Conservation (phyloP, 1,140 invertebrate species). For the Melanaphis sacchari region DNA sequence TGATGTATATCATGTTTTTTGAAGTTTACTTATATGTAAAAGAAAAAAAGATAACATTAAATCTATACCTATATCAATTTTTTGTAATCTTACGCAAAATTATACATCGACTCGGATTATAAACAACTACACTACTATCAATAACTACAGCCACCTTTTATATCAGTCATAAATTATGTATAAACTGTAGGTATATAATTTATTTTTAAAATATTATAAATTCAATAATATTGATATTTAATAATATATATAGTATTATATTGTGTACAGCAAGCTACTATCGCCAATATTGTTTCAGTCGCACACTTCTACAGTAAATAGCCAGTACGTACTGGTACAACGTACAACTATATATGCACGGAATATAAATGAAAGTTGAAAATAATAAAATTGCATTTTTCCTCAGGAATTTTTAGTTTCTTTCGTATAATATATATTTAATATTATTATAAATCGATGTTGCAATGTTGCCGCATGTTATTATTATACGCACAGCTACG, state of each 20-base stretch:
- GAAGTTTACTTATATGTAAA: not conserved
- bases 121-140: not conserved
- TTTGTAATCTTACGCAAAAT: not conserved
- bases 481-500: not conserved
- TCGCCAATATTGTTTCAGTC: not conserved
- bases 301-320: not conserved
- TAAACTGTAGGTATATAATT: not conserved
- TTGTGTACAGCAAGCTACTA: not conserved
- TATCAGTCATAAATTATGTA: not conserved
- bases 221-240: not conserved
- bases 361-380: constrained; percentile 29
- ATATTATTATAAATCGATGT: constrained; percentile 34
- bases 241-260: not conserved
- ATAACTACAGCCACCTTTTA: not conserved
- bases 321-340: too few relatives aligned
- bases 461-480: constrained; percentile 29
- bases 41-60: not conserved
- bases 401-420: constrained; percentile 13
- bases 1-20: not conserved
- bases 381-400: constrained; percentile 5
- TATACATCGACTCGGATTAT: not conserved
- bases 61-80: not conserved
- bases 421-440: not conserved
- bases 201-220: not conserved
- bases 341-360: not conserved